These are phyloP conservation scores for Heliothis subflexa DNA, from an alignment of 1,140 invertebrate species.

Conservation along the genomic window DNA sequence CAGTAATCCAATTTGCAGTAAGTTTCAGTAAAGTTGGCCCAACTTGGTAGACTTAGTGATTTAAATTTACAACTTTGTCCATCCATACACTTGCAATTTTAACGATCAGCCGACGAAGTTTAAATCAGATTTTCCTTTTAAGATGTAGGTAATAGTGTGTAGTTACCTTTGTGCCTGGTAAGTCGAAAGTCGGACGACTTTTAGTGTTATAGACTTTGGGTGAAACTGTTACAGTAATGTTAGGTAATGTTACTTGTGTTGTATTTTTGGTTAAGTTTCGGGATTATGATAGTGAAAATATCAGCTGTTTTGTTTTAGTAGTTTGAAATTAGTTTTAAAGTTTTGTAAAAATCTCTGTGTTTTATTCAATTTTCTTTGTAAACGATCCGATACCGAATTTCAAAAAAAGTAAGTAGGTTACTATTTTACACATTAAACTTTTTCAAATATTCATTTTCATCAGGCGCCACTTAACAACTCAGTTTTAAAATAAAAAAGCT, in stretches of 20 bases:
- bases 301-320: too few species aligned
- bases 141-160: slow-evolving; percentile 53
- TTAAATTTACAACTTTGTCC: slow-evolving; percentile 79
- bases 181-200: slow-evolving; percentile 24
- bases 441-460: neutral
- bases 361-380: too few species aligned
- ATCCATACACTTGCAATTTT: slow-evolving; percentile 71
- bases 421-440: neutral
- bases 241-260: neutral
- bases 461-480: neutral
- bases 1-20: slow-evolving; percentile 77
- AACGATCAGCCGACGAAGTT: slow-evolving; percentile 66
- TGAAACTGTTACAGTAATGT: slow-evolving; percentile 3
- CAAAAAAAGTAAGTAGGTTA: too few species aligned
- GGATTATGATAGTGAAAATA: neutral
- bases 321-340: neutral
- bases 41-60: slow-evolving; percentile 77
- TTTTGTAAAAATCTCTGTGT: neutral
- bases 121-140: slow-evolving; percentile 65
- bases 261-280: neutral
- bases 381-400: too few species aligned
- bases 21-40: slow-evolving; percentile 66
- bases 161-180: slow-evolving; percentile 14
- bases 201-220: slow-evolving; percentile 15
- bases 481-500: slow-evolving; percentile 16